Percentiles rank a stretch among this genome's conserved stretches.
phyloP scores from a whole-genome alignment of 2,113 vertebrate genomes.

The Ciconia boyciana region DNA sequence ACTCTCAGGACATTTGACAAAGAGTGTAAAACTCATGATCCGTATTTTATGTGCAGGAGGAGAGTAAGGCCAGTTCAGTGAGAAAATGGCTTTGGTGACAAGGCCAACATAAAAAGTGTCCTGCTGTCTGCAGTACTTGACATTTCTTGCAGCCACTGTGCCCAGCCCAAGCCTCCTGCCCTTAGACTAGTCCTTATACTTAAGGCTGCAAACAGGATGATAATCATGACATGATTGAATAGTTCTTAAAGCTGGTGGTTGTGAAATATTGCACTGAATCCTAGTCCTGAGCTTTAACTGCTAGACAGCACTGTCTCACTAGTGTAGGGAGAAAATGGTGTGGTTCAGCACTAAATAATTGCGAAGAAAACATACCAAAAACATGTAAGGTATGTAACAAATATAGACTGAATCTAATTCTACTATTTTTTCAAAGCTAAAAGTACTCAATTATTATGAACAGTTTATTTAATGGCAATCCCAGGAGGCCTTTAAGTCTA shows the following conservation, averaged over 20 bases:
- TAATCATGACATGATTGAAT: fast-evolving
- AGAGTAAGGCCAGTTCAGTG: background rate
- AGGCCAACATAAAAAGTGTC: background rate
- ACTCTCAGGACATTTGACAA: background rate
- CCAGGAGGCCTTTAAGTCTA: background rate
- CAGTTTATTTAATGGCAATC: background rate
- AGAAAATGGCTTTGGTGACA: background rate
- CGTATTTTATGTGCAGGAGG: background rate
- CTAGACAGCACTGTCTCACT: background rate
- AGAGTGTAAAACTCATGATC: background rate
- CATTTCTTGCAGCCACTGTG: background rate
- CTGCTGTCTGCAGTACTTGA: background rate
- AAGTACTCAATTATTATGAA: background rate
- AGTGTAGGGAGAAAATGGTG: background rate
- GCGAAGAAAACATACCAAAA: background rate
- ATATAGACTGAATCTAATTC: background rate
- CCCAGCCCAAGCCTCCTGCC: background rate
- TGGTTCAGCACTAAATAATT: background rate
- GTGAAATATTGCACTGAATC: background rate
- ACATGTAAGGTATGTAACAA: background rate
- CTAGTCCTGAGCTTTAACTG: background rate
- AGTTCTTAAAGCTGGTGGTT: background rate
- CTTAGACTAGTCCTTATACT: background rate
- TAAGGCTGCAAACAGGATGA: background rate
- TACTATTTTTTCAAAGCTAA: background rate